Conservation (phyloP, 1,140 invertebrate species). For the Cylas formicarius region DNA sequence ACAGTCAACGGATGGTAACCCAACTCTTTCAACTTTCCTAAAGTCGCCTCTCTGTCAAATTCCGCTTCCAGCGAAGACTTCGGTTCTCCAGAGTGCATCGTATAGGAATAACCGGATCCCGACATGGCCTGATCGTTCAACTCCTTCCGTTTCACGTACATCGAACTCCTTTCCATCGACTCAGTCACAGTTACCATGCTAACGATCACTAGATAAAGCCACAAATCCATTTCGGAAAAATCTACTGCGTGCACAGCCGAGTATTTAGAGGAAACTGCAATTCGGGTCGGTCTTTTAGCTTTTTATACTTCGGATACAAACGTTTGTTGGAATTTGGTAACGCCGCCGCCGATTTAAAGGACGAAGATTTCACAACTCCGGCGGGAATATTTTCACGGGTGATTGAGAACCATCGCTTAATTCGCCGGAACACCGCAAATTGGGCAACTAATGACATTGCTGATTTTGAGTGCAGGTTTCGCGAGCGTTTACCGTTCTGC, state of each 20-base stretch:
- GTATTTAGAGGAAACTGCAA: no score
- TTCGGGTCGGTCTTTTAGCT: not conserved
- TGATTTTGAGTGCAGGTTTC: no score
- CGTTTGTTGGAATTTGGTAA: slow-evolving; percentile 2
- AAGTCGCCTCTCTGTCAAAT: slow-evolving; percentile 27
- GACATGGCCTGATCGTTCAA: slow-evolving; percentile 23
- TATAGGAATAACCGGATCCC: slow-evolving; percentile 25
- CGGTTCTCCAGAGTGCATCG: slow-evolving; percentile 18
- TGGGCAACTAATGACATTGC: no score
- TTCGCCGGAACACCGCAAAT: slow-evolving; percentile 8
- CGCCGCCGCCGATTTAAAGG: slow-evolving; percentile 3
- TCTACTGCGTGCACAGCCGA: not conserved
- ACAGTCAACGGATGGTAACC: slow-evolving; percentile 11
- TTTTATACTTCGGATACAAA: not conserved
- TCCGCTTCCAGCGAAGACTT: slow-evolving; percentile 27
- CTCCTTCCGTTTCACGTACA: slow-evolving; percentile 17
- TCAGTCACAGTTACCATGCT: not conserved
- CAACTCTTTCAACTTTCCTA: slow-evolving; percentile 10
- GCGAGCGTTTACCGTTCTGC: no score
- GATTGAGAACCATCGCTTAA: slow-evolving; percentile 9
- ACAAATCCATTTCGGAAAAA: not conserved
- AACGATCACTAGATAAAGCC: not conserved
- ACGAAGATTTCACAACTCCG: slow-evolving; percentile 7
- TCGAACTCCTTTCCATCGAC: slow-evolving; percentile 12
- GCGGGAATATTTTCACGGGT: slow-evolving; percentile 16